Evolutionary conservation across 1,140 invertebrate genomes (phyloP), one percentile per base, ranked within the genome.

Genomic region (Pectinophora gossypiella): DNA sequence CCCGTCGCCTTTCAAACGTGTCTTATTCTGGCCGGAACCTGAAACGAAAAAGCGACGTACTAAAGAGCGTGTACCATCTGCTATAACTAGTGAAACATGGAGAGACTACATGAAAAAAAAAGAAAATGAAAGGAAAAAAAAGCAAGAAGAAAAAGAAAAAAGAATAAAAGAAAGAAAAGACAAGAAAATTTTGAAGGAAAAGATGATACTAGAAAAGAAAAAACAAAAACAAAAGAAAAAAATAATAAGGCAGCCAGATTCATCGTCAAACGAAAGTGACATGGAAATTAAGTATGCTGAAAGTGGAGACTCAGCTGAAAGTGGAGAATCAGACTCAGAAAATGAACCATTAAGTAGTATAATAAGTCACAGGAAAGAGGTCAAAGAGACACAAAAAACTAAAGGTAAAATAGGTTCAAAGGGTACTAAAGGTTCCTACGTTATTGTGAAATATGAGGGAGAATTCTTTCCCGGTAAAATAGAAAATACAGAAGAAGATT

Each of bases 391-490:
- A 40, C 13, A 13, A 15, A 40, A 15, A 10, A 19, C 18, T 12
- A 20, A 20, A 10, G n/a, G 10, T 40, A 40, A 40, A 15, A 40
- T 2, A 18, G 16, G 10, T 7, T 7, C 7, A 22, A 49, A 21
- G n/a, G 15, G 9, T 47, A 38, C 40, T 13, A 51, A 13, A 43
- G 52, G 52, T 32, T 5, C 18, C 9, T 56, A 48, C 27, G 54
- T 56, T 35, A 56, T 56, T 43, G 23, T 50, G 3, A 45, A 50
- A 32, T 56, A 56, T 36, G 48, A 56, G 46, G 47, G 48, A 43
- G 47, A 56, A 50, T 50, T 36, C 21, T 56, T 56, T 22, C 54
- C 54, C 5, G 54, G 54, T 10, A 23, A 15, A 19, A 50, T 56
- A 36, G 23, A 56, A 56, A 46, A 48, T 45, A 16, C 38, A 21